Base-by-base conservation (phyloP, 2,113 vertebrate genomes). In the Nyctereutes procyonoides region DNA sequence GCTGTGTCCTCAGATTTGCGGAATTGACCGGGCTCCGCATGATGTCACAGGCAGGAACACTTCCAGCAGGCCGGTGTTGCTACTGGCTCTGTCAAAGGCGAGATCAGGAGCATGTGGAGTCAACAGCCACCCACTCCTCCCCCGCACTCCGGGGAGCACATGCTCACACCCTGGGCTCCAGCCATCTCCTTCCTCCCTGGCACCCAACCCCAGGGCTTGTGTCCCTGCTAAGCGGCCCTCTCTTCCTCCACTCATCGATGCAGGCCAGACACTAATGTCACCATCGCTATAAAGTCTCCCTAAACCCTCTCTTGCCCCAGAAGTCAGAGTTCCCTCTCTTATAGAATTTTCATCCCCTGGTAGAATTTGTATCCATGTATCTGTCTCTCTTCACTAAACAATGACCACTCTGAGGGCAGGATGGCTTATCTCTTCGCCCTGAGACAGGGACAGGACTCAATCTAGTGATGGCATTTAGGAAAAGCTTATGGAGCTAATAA, bases 11-110 rank as follows among this genome's bases (percentile, higher is more conserved):
- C 24, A 32, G 48, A 67, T 77, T 74, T 9, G 0, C 30, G 51
- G 88, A 88, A 71, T 0, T 7, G 17, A 55, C 58, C 22, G 1
- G 43, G 51, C 26, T 30, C 67, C 12, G 56, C 53, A 12, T 55
- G 77, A 63, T 56, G 22, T 58, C 93, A 93, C 19, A 8, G 22
- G 32, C 69, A 74, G 81, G 71, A 83, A 55, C 73, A 6, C 20
- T 81, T 43, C 58, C 65, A 63, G 48, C 0, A 84, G 83, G 43
- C 74, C 26, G 32, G 5, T 55, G 60, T 17, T n/a, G 56, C 71
- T 69, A 67, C 81, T 35, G 83, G 83, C 86, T 65, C 89, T 84
- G 92, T 87, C 93, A 56, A 87, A 94, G 80, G 53, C 4, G 53
- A 88, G 71, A 48, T 67, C 20, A 22, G 5, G 24, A 79, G 80